Base-by-base conservation (phyloP, 2,888 invertebrate species). In the Lycia hirtaria region DNA sequence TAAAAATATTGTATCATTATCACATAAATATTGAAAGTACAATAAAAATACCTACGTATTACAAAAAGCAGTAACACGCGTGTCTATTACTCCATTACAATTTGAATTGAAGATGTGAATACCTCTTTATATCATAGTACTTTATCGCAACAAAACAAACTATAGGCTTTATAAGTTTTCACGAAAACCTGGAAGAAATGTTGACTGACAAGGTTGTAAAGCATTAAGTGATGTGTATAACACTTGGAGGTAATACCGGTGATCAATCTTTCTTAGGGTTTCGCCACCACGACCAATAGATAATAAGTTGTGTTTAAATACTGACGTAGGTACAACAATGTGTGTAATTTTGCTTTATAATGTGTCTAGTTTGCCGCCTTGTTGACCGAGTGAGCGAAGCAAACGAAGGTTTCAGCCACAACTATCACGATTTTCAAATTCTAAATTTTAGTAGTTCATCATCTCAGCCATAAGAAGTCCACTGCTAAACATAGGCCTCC, bases 41-140 rank as follows among this genome's bases (percentile, higher is more conserved):
- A 24, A 45, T 45, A 33, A 35, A 45, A 47, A 22, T 33, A 45
- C 19, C 15, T 26, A n/a, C 14, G 20, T 35, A 44, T 64, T 67
- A 67, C 62, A 62, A 62, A n/a, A 61, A 54, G 60, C 45, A 41
- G 62, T 59, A 64, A 67, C 64, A 62, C 61, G 64, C 62, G 64
- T 67, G 57, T 64, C 59, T 67, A 62, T 64, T 62, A 60, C 57
- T 54, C 53, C 47, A 62, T 67, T 67, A 64, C 60, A 62, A 57
- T 66, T 37, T 64, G 59, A 63, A 64, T 64, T 60, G 67, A 66
- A 44, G 55, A 49, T 43, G 53, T 55, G 32, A 37, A 43, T n/a
- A 15, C 9, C n/a, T n/a, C 26, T 26, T 12, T 7, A 37, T 9
- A 26, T 7, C 3, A 15, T 17, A 20, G 17, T 24, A 41, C 48